A percentile compares a stretch with the other conserved stretches of the same genome.
These are phyloP conservation scores for Carcina quercana DNA, from an alignment of 2,888 invertebrate species.

Conservation along the genomic window DNA sequence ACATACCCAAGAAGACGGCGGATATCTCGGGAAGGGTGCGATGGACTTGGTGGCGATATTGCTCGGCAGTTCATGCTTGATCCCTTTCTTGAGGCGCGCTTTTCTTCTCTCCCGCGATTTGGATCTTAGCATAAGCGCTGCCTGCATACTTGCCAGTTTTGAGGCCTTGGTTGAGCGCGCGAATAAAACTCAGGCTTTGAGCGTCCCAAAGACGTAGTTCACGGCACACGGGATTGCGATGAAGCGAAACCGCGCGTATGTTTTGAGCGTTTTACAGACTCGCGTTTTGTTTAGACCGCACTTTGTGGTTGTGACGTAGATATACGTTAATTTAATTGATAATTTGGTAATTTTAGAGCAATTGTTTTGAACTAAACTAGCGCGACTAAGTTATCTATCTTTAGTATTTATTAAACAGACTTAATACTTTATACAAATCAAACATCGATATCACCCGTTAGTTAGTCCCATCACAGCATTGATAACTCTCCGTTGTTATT, in stretches of 20 bases:
- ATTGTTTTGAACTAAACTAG: constrained; percentile 34
- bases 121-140: constrained; percentile 93
- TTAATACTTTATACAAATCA: constrained; percentile 39
- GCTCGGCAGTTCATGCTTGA: constrained; percentile 86
- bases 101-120: constrained; percentile 91
- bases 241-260: too few species aligned
- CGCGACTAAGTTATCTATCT: constrained; percentile 27
- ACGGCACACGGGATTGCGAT: constrained; percentile 16
- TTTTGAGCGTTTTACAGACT: too few species aligned
- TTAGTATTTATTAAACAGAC: constrained; percentile 15
- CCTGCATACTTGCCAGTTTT: constrained; percentile 88
- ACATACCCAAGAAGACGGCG: constrained; percentile 85
- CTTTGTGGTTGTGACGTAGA: constrained; percentile 10
- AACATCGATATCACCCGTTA: constrained; percentile 47
- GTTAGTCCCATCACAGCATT: constrained; percentile 56
- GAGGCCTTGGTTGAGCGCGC: constrained; percentile 43
- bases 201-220: too few species aligned
- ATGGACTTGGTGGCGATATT: constrained; percentile 91
- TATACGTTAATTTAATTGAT: constrained; percentile 1
- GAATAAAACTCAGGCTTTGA: constrained; percentile 35
- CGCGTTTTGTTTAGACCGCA: constrained; percentile 8
- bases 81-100: constrained; percentile 82
- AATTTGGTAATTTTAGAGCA: constrained; percentile 17
- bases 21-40: constrained; percentile 91
- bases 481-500: constrained; percentile 41